Evolutionary conservation across 1,140 invertebrate genomes (phyloP), one percentile per base, ranked within the genome.

Genomic region (Penaeus vannamei): DNA sequence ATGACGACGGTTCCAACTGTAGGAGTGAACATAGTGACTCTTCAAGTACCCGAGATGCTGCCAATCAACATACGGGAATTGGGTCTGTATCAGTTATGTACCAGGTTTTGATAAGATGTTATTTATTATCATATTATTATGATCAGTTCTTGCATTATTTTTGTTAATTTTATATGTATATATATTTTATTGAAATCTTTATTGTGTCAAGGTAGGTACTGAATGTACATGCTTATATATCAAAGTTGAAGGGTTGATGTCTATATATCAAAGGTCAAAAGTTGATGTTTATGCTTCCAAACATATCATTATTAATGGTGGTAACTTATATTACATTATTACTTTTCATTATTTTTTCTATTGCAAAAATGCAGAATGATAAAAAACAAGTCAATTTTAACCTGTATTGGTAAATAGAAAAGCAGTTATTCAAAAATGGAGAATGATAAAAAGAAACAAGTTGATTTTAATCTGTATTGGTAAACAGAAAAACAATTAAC

Each of bases 1-100:
- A 29, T 85, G 20, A 90, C 86, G 23, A 91, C 91, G 10, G 85
- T 91, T 8, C 91, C 91, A 12, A 91, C 91, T 8, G 89, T 90
- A 66, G 91, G 91, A 53, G 83, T 91, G 19, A 91, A 91, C 76
- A 91, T 91, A 66, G 80, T 72, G 17, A 89, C 86, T 19, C 66
- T 86, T 17, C 72, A 88, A 22, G 86, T 69, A 46, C 83, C 64
- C 23, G 86, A 86, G 46, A 82, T 83, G 69, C 83, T 32, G 61
- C 89, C 84, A 69, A 90, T 89, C 29, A 76, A 90, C 46, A 90
- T 91, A 66, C 72, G 91, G 36, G 91, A 91, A 82, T 79, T 91
- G 29, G 91, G 91, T 91, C 61, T 89, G 84, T 22, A 5, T 2
- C 46, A 22, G 8, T 59, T 61, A 29, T 22, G 22, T 64, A 19